Evolutionary conservation across 2,797 vertebrate species (phyloP).

Genomic region (Coregonus sp.): DNA sequence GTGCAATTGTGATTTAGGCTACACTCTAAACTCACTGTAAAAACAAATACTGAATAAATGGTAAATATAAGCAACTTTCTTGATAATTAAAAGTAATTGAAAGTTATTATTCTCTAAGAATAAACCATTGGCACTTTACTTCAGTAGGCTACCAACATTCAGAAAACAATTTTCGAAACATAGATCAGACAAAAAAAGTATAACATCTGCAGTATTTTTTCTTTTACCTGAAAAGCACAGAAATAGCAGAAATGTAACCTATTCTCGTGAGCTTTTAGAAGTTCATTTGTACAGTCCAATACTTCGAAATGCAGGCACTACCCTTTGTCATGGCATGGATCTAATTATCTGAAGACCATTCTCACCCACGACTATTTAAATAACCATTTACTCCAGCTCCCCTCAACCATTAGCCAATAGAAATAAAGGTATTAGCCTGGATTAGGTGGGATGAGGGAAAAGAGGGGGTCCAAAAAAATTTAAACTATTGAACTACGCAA

Average conservation of each 20-base stretch:
- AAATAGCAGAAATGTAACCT: slow-evolving; percentile 9
- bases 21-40: background rate
- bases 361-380: slow-evolving; percentile 79
- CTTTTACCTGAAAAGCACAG: slow-evolving; percentile 49
- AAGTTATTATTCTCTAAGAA: background rate
- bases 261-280: slow-evolving; percentile 32
- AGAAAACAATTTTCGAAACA: background rate
- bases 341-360: slow-evolving; percentile 64
- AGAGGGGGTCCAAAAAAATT: slow-evolving; percentile 66
- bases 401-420: slow-evolving; percentile 81
- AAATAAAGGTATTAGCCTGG: slow-evolving; percentile 81
- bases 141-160: background rate
- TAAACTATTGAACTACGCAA: slow-evolving; percentile 84
- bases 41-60: background rate
- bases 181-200: background rate
- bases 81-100: background rate
- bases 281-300: slow-evolving; percentile 21
- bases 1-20: background rate
- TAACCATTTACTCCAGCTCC: slow-evolving; percentile 79
- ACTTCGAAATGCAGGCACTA: slow-evolving; percentile 19
- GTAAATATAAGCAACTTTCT: background rate
- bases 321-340: slow-evolving; percentile 31
- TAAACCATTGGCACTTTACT: background rate
- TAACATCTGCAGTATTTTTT: background rate
- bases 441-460: slow-evolving; percentile 80